Evolutionary conservation across 2,888 invertebrate genomes (phyloP).

Genomic region (Rhyacophila evoluta): DNA sequence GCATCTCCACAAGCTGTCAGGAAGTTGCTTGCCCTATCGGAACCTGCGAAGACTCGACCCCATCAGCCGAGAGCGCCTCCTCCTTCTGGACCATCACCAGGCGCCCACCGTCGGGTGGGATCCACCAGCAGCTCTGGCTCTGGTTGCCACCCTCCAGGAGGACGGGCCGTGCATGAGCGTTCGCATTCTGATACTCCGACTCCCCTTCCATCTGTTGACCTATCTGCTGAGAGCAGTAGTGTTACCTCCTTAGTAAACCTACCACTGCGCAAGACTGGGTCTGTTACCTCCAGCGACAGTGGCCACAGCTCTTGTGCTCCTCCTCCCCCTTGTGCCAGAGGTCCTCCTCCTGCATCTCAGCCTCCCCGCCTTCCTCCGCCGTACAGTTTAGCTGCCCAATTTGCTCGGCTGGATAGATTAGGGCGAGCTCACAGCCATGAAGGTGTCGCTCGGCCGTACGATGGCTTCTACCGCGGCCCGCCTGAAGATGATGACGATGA

Average conservation of each 20-base stretch:
- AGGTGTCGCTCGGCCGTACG: constrained; percentile 82
- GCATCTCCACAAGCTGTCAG: constrained; percentile 97
- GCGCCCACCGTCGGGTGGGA: constrained; percentile 73
- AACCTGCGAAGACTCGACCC: constrained; percentile 88
- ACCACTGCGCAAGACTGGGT: constrained; percentile 89
- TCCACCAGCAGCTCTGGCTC: constrained; percentile 65
- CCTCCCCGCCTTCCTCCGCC: constrained; percentile 80
- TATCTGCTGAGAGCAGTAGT: constrained; percentile 95
- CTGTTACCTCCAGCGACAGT: constrained; percentile 92
- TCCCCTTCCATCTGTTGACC: constrained; percentile 85
- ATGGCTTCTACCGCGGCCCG: constrained; percentile 71
- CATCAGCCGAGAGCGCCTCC: constrained; percentile 82
- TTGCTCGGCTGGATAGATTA: constrained; percentile 83
- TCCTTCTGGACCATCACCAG: constrained; percentile 74
- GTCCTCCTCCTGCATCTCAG: constrained; percentile 56
- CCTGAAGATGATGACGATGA: constrained; percentile 70
- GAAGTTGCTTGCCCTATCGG: constrained; percentile 92
- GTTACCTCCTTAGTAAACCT: constrained; percentile 93
- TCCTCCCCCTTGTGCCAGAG: constrained; percentile 75
- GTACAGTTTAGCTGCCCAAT: constrained; percentile 88
- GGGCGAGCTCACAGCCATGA: constrained; percentile 89
- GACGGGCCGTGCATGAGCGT: constrained; percentile 83
- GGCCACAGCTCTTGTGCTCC: constrained; percentile 81
- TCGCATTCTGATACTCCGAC: constrained; percentile 92
- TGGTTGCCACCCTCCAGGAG: constrained; percentile 61